Conservation (phyloP, 37 sponge, comb jelly and placozoan genomes). For the Halisarca cf. caerulea region DNA sequence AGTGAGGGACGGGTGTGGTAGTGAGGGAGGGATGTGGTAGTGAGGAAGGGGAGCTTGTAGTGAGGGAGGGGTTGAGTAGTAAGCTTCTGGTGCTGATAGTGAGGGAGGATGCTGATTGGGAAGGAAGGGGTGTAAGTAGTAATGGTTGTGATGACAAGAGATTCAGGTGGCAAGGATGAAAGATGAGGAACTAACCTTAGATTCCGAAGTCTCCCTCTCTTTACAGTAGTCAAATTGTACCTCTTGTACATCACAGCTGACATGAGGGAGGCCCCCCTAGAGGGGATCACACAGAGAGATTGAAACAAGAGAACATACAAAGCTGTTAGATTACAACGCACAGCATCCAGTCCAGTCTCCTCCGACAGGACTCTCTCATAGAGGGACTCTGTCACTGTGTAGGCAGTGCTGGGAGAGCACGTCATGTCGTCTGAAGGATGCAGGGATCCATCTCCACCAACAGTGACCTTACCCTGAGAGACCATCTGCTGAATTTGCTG, state of each 20-base stretch:
- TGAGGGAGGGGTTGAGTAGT: no score
- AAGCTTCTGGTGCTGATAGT: no score
- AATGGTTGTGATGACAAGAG: no score
- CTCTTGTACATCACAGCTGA: constrained; percentile 50
- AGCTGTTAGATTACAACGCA: neutral
- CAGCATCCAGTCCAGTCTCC: constrained; percentile 15
- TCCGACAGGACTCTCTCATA: neutral
- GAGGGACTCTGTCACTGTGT: neutral
- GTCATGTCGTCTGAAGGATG: neutral
- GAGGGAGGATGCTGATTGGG: no score
- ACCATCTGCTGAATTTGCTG: constrained; percentile 49
- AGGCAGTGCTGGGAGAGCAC: neutral
- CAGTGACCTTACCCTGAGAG: constrained; percentile 22
- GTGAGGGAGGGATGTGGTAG: neutral
- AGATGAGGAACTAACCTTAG: constrained; percentile 60
- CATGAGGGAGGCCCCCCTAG: constrained; percentile 52
- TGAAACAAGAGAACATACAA: neutral
- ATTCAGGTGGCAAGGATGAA: no score
- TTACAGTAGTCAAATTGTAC: constrained; percentile 62
- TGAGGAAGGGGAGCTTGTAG: no score
- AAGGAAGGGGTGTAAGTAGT: no score
- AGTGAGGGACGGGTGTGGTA: no score
- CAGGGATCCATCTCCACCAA: constrained; percentile 19
- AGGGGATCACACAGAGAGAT: neutral
- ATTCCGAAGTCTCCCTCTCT: constrained; percentile 34